Percentiles rank a stretch among this genome's conserved stretches.
phyloP scores from a whole-genome alignment of 1,140 invertebrate genomes.

The Dolichoris vasculosae region DNA sequence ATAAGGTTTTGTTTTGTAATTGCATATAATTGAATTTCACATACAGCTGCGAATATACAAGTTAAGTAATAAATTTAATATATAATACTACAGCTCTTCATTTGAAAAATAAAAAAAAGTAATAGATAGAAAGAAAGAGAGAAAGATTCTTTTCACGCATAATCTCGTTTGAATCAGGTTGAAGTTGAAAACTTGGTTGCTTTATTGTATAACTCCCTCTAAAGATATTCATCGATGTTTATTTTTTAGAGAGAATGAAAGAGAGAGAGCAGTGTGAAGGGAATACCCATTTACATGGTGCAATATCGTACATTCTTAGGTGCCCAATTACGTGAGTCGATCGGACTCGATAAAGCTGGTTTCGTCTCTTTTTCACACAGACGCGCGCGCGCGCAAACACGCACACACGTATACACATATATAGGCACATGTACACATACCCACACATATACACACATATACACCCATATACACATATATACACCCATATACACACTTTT shows the following conservation, averaged over 20 bases:
- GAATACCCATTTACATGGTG: slow-evolving; percentile 73
- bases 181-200: slow-evolving; percentile 35
- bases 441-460: no score
- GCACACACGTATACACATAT: no score
- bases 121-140: slow-evolving; percentile 4
- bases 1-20: no score
- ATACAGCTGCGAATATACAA: no score
- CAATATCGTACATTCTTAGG: slow-evolving; percentile 74
- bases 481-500: no score
- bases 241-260: slow-evolving; percentile 35
- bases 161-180: slow-evolving; percentile 45
- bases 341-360: slow-evolving; percentile 67
- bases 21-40: no score
- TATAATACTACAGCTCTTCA: no score
- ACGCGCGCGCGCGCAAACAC: slow-evolving; percentile 9
- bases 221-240: slow-evolving; percentile 49
- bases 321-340: slow-evolving; percentile 75
- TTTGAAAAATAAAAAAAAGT: background rate
- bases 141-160: slow-evolving; percentile 39
- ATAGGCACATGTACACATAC: no score
- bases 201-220: slow-evolving; percentile 19
- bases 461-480: no score
- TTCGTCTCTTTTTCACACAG: background rate
- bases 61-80: no score
- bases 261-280: slow-evolving; percentile 37